phyloP scores from a whole-genome alignment of 2,113 vertebrate genomes.

The Myotis davidii region DNA sequence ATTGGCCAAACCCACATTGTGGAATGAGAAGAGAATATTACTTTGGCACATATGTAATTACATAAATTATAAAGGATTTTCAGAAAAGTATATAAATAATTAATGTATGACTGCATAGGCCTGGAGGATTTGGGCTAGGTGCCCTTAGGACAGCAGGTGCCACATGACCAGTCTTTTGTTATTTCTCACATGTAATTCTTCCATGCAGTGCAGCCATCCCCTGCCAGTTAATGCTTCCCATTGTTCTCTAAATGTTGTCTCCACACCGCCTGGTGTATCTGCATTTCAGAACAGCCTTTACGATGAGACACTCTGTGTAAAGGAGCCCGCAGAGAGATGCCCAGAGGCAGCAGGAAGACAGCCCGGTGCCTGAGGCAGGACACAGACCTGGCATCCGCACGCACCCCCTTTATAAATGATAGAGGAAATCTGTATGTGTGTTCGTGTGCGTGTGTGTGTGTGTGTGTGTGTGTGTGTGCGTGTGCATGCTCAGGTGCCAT shows the following conservation, averaged over 20 bases:
- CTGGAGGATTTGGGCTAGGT: neutral
- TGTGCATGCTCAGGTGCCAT: fast-evolving
- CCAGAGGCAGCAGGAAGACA: neutral
- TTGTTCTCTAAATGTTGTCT: neutral
- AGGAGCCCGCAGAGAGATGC: neutral
- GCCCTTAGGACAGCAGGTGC: neutral
- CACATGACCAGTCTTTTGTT: neutral
- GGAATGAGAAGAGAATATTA: neutral
- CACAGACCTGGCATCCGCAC: neutral
- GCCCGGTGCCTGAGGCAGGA: neutral
- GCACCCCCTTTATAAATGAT: neutral
- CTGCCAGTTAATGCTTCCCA: neutral
- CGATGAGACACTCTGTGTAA: neutral
- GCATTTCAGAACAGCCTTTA: neutral
- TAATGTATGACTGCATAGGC: neutral
- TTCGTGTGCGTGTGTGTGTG: neutral
- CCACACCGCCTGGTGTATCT: neutral
- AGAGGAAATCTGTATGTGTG: neutral
- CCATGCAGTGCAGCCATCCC: neutral
- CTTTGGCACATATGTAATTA: neutral
- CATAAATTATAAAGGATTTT: neutral
- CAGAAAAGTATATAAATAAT: neutral
- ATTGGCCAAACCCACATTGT: neutral
- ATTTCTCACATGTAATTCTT: neutral
- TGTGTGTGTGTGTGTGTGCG: too few relatives aligned